These are phyloP conservation scores for Limnephilus lunatus DNA, from an alignment of 2,888 invertebrate species.

Conservation along the genomic window DNA sequence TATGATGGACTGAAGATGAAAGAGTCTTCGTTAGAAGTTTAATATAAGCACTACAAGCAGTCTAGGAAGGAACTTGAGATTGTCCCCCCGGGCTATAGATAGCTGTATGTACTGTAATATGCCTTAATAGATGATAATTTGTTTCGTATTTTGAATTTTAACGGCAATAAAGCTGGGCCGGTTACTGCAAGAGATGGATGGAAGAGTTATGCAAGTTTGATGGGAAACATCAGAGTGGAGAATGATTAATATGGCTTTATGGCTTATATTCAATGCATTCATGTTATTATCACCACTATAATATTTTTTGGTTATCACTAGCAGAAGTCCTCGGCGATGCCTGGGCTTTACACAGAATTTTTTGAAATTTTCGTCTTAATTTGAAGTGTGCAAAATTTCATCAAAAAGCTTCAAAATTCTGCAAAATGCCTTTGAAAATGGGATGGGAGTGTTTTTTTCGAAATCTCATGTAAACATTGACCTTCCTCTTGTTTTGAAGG, in stretches of 20 bases:
- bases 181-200: not conserved
- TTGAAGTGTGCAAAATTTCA: no score
- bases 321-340: no score
- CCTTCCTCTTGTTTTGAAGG: no score
- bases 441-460: no score
- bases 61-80: not conserved
- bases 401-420: no score
- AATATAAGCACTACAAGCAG: not conserved
- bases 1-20: not conserved
- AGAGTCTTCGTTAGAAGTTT: not conserved
- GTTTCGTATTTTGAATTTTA: conserved; percentile 35
- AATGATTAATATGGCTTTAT: not conserved
- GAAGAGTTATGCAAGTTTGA: not conserved
- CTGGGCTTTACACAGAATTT: no score
- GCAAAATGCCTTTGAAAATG: no score
- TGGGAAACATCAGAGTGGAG: not conserved
- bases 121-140: conserved; percentile 39
- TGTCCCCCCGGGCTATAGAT: conserved; percentile 8
- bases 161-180: conserved; percentile 5
- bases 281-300: not conserved
- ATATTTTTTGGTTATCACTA: no score
- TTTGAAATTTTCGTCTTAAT: no score
- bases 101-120: conserved; percentile 9
- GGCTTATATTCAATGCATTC: not conserved
- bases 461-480: no score